These are phyloP conservation scores for Microctenopoma stevenorrisi DNA, from an alignment of 2,797 vertebrate genomes.

Conservation along the genomic window DNA sequence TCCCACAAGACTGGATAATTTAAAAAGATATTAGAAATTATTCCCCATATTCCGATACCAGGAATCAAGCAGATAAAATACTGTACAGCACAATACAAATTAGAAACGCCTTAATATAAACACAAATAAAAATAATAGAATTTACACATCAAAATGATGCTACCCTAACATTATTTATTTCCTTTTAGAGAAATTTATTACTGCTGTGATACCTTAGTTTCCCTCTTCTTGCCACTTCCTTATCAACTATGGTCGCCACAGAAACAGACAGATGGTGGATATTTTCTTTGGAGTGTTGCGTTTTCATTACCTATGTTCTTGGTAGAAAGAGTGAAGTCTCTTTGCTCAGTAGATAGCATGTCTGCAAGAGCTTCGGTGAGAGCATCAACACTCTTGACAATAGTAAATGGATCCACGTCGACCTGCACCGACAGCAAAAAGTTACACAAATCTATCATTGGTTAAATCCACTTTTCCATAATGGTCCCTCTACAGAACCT, in stretches of 20 bases:
- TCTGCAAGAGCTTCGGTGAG: slow-evolving; percentile 81
- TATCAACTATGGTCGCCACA: neutral
- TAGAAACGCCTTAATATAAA: neutral
- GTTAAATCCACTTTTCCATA: neutral
- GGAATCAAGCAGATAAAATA: neutral
- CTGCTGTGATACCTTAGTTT: neutral
- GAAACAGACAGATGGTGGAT: neutral
- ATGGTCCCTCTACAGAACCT: neutral
- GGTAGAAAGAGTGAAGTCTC: slow-evolving; percentile 79
- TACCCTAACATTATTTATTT: too few species aligned
- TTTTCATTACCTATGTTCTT: slow-evolving; percentile 82
- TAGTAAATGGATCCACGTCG: slow-evolving; percentile 73
- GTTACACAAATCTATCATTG: slow-evolving; percentile 5
- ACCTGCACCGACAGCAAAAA: slow-evolving; percentile 57
- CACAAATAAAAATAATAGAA: neutral
- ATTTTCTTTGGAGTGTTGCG: neutral
- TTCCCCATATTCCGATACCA: neutral
- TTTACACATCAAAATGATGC: too few species aligned
- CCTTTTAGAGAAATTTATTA: too few species aligned
- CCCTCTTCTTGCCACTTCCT: neutral
- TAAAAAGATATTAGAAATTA: neutral
- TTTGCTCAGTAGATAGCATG: slow-evolving; percentile 65
- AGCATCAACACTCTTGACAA: slow-evolving; percentile 81
- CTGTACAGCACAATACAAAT: too few species aligned
- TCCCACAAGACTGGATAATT: neutral